phyloP scores from a whole-genome alignment of 1,140 invertebrate genomes.

The Drosophila neocordata region DNA sequence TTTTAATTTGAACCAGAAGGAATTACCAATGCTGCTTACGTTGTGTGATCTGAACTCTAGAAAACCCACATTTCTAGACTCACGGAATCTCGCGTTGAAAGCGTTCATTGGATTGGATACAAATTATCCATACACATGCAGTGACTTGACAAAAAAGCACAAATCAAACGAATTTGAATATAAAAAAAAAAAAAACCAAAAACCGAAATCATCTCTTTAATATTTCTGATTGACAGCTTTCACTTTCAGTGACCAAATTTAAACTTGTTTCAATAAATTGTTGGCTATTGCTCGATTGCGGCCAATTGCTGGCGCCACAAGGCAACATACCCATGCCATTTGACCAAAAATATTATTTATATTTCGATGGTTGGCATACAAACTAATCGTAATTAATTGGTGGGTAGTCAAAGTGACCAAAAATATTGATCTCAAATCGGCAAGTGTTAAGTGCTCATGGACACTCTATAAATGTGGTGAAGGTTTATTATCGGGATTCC shows the following conservation, averaged over 20 bases:
- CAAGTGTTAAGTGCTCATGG: background rate
- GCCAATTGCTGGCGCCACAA: conserved; percentile 34
- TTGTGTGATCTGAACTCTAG: background rate
- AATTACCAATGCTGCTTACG: no score
- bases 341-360: conserved; percentile 28
- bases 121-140: background rate
- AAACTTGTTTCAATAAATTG: conserved; percentile 26
- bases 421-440: background rate
- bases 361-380: conserved; percentile 55
- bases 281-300: conserved; percentile 38
- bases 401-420: conserved; percentile 34
- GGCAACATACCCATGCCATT: conserved; percentile 26
- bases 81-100: background rate
- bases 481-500: background rate
- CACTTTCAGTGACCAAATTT: conserved; percentile 45
- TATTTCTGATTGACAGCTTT: conserved; percentile 66
- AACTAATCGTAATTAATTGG: conserved; percentile 64
- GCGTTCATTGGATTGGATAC: background rate
- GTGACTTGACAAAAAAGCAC: background rate
- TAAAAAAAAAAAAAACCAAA: background rate
- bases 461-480: background rate
- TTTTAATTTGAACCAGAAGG: no score
- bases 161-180: background rate
- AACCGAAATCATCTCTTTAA: background rate
- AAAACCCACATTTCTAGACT: background rate